Evolutionary conservation across 2,888 invertebrate species (phyloP).

Genomic region (Volucella bombylans): DNA sequence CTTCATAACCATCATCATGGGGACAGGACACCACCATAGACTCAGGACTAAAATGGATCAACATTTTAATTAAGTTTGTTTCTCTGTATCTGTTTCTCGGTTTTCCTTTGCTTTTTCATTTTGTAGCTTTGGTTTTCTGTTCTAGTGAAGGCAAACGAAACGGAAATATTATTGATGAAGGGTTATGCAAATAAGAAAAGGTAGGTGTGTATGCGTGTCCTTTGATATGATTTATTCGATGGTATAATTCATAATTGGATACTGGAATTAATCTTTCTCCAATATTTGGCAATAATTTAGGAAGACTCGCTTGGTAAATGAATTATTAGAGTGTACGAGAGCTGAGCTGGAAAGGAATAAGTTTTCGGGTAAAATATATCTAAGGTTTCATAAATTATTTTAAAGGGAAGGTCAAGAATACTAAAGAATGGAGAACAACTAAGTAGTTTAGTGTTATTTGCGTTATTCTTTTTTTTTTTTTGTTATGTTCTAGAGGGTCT

Average conservation of each 20-base stretch:
- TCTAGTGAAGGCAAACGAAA: background rate
- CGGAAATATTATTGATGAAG: constrained; percentile 58
- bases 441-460: no score
- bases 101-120: constrained; percentile 6
- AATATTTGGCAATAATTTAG: constrained; percentile 67
- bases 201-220: background rate
- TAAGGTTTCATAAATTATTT: constrained; percentile 13
- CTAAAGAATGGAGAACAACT: background rate
- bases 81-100: constrained; percentile 25
- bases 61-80: constrained; percentile 73
- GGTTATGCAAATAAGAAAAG: constrained; percentile 59
- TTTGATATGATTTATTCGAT: constrained; percentile 55
- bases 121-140: background rate
- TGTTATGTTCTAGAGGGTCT: no score
- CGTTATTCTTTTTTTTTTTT: no score
- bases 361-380: background rate
- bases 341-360: background rate
- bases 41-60: constrained; percentile 61
- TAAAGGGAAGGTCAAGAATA: background rate
- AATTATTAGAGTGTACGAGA: constrained; percentile 10
- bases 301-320: constrained; percentile 22
- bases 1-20: no score
- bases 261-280: constrained; percentile 63
- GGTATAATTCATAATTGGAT: constrained; percentile 64
- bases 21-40: no score